A percentile compares a stretch with the other conserved stretches of the same genome.
Conservation (phyloP, 2,888 invertebrate species). For the Thelaira solivaga region DNA sequence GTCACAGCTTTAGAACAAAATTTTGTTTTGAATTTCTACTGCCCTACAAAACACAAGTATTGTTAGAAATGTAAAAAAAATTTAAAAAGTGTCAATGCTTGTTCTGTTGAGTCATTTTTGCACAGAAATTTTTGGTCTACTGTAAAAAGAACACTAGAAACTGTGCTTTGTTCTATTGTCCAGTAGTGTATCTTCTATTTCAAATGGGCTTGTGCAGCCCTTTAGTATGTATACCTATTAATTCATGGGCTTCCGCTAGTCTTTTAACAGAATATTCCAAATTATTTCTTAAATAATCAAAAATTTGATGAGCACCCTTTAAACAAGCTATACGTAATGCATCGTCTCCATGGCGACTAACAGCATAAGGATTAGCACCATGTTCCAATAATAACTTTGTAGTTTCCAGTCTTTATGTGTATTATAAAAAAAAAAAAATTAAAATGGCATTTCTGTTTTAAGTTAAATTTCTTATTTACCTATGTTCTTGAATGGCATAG, state of each 20-base stretch:
- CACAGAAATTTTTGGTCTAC: no score
- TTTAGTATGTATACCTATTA: conserved; percentile 86
- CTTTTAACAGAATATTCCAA: conserved; percentile 82
- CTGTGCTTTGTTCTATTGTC: no score
- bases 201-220: no score
- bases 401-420: conserved; percentile 83
- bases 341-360: conserved; percentile 90
- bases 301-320: conserved; percentile 85
- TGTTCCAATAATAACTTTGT: conserved; percentile 87
- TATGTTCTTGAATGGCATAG: conserved; percentile 92
- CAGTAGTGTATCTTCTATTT: no score
- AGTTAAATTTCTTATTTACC: conserved; percentile 70
- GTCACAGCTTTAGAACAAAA: no score
- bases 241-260: conserved; percentile 90
- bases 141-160: no score
- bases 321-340: conserved; percentile 91
- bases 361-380: conserved; percentile 87
- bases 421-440: neutral
- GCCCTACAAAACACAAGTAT: no score
- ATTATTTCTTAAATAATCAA: conserved; percentile 83
- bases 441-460: neutral
- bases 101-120: no score
- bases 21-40: no score
- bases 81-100: no score
- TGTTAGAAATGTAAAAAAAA: no score